Percentiles rank a stretch among this genome's conserved stretches.
phyloP scores from a whole-genome alignment of 2,113 vertebrate genomes.

The Hemiscyllium ocellatum region DNA sequence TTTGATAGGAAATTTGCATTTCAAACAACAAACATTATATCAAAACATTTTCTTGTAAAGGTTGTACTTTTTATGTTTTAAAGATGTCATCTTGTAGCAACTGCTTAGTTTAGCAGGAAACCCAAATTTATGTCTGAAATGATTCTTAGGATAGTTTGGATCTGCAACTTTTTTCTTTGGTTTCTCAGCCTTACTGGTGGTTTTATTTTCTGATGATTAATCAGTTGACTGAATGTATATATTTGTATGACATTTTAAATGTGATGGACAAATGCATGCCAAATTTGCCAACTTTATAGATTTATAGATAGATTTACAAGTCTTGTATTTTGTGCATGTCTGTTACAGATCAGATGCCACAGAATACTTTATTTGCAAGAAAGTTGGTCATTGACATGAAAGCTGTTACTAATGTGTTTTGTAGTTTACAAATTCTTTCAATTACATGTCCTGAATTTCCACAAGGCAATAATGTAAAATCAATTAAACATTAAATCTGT shows the following conservation, averaged over 20 bases:
- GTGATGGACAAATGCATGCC: neutral
- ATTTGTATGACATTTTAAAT: neutral
- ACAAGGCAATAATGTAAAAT: neutral
- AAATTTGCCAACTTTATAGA: neutral
- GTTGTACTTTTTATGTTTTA: neutral
- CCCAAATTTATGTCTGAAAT: neutral
- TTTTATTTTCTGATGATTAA: neutral
- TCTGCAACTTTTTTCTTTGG: neutral
- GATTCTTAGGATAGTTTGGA: neutral
- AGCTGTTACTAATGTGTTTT: neutral
- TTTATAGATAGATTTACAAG: neutral
- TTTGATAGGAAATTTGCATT: neutral
- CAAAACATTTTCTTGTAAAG: neutral
- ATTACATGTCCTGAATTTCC: neutral
- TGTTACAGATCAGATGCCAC: neutral
- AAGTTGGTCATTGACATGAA: neutral
- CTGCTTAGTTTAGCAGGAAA: neutral
- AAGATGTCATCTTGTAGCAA: neutral
- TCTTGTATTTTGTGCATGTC: neutral
- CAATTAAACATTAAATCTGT: neutral
- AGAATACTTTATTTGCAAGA: neutral
- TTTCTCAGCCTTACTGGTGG: neutral
- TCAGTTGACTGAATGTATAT: neutral
- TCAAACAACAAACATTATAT: neutral
- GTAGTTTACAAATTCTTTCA: neutral